phyloP scores from a whole-genome alignment of 2,888 invertebrate genomes.

The Dryobota labecula region DNA sequence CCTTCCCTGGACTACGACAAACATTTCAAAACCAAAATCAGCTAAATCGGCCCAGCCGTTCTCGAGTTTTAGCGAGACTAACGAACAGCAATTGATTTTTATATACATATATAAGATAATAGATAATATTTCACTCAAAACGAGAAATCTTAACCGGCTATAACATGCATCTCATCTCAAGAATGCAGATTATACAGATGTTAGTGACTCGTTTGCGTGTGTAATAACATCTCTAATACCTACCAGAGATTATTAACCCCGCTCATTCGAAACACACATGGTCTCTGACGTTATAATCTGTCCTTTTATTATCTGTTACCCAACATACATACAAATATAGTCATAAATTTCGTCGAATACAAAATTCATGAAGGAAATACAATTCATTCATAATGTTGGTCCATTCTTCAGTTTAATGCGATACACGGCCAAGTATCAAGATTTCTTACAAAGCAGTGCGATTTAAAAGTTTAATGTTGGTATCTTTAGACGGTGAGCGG shows the following conservation, averaged over 20 bases:
- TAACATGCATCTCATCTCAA: slow-evolving; percentile 46
- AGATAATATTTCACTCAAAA: slow-evolving; percentile 1
- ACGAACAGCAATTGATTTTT: too few species aligned
- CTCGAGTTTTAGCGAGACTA: too few species aligned
- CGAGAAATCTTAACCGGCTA: slow-evolving; percentile 38
- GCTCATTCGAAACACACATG: slow-evolving; percentile 71
- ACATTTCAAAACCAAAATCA: too few species aligned
- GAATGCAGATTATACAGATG: slow-evolving; percentile 65
- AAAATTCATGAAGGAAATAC: slow-evolving; percentile 66
- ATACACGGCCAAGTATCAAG: slow-evolving; percentile 55
- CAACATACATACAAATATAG: slow-evolving; percentile 45
- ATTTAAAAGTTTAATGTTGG: slow-evolving; percentile 76
- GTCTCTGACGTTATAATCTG: slow-evolving; percentile 70
- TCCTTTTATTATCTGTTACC: slow-evolving; percentile 59
- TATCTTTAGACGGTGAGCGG: slow-evolving; percentile 56
- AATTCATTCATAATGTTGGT: slow-evolving; percentile 74
- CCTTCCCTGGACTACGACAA: too few species aligned
- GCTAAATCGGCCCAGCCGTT: too few species aligned
- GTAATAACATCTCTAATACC: slow-evolving; percentile 62
- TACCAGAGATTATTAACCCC: slow-evolving; percentile 73
- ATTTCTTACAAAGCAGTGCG: slow-evolving; percentile 68
- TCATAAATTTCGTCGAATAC: slow-evolving; percentile 61
- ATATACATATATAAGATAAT: too few species aligned
- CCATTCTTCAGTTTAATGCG: slow-evolving; percentile 71
- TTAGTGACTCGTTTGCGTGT: slow-evolving; percentile 54